phyloP scores from a whole-genome alignment of 2,888 invertebrate species.

The Drosophila robusta region DNA sequence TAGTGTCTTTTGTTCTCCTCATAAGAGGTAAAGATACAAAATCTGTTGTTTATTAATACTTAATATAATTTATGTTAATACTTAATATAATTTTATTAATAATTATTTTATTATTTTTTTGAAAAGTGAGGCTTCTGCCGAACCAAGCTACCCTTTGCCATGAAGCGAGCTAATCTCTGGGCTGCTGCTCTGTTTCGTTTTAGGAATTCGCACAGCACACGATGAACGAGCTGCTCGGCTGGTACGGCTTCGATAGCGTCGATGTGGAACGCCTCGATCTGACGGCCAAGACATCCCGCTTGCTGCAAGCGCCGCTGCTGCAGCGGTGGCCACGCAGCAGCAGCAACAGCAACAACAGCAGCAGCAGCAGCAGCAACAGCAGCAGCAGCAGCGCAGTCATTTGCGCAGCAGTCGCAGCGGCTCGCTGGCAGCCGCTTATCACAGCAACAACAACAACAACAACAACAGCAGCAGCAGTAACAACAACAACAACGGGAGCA shows the following conservation, averaged over 20 bases:
- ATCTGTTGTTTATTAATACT: too few relatives aligned
- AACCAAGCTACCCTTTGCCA: constrained; percentile 19
- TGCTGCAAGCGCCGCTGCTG: constrained; percentile 79
- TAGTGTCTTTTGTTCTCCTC: too few relatives aligned
- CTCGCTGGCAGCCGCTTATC: constrained; percentile 50
- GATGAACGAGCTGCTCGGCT: constrained; percentile 96
- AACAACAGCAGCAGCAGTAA: constrained; percentile 36
- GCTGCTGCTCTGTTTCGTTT: constrained; percentile 70
- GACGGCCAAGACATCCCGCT: constrained; percentile 82
- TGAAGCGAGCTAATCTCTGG: constrained; percentile 3
- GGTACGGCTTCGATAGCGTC: constrained; percentile 94
- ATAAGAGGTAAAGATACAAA: too few relatives aligned
- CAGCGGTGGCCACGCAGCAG: constrained; percentile 68
- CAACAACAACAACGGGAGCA: constrained; percentile 55
- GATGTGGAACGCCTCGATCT: constrained; percentile 88
- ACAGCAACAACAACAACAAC: constrained; percentile 53
- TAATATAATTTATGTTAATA: too few relatives aligned
- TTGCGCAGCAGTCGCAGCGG: constrained; percentile 70
- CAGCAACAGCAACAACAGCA: constrained; percentile 66
- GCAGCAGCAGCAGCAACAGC: constrained; percentile 52
- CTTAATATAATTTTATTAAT: too few relatives aligned
- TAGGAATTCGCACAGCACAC: constrained; percentile 96
- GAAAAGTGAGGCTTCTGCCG: constrained; percentile 1
- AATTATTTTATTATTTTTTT: too few relatives aligned
- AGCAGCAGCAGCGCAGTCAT: constrained; percentile 64